These are phyloP conservation scores for Polylopha cassiicola DNA, from an alignment of 2,888 invertebrate genomes.

Conservation along the genomic window DNA sequence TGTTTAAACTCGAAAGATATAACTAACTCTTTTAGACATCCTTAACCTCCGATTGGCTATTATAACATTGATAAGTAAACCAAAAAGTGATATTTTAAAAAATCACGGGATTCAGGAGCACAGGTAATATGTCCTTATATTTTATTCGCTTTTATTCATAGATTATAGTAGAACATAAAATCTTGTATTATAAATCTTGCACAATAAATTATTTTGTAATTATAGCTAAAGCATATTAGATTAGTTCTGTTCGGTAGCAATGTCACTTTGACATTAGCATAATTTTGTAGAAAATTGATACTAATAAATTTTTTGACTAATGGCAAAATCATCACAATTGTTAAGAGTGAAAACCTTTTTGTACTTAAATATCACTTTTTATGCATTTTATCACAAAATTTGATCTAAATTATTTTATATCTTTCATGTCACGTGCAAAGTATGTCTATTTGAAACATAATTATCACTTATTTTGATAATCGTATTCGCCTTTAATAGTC, in stretches of 20 bases:
- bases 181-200: conserved; percentile 28
- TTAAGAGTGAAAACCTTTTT: conserved; percentile 58
- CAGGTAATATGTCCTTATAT: conserved; percentile 57
- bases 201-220: conserved; percentile 23
- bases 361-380: conserved; percentile 37
- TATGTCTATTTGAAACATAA: conserved; percentile 31
- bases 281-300: conserved; percentile 38
- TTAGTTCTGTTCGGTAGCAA: conserved; percentile 36
- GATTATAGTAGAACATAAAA: conserved; percentile 30
- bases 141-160: conserved; percentile 33
- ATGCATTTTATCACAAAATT: conserved; percentile 47
- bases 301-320: conserved; percentile 64
- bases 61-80: conserved; percentile 22
- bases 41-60: conserved; percentile 26
- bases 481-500: conserved; percentile 45
- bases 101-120: conserved; percentile 52
- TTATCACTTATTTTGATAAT: conserved; percentile 38
- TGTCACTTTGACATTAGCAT: conserved; percentile 41
- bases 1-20: conserved; percentile 16
- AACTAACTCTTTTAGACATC: conserved; percentile 6
- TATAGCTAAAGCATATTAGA: conserved; percentile 42
- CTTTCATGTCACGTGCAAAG: conserved; percentile 37
- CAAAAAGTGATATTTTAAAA: conserved; percentile 29
- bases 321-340: conserved; percentile 76
- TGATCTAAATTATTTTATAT: conserved; percentile 31